Conservation (phyloP, 1,140 invertebrate genomes). For the Drosophila punjabiensis region DNA sequence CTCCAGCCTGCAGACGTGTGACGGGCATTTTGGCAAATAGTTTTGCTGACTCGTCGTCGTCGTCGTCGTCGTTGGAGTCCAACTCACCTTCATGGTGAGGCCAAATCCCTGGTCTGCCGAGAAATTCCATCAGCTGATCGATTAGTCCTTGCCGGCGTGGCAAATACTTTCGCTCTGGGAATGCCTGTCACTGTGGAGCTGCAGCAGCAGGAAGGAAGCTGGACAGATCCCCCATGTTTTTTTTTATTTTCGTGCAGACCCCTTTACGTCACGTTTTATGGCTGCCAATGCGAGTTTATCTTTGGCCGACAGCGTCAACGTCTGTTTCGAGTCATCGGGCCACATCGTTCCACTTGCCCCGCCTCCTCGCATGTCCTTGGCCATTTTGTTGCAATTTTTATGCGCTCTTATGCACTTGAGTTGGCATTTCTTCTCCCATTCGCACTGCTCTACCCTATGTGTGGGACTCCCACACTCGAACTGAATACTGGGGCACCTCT, state of each 20-base stretch:
- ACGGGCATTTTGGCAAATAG: conserved; percentile 53
- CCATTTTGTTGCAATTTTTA: conserved; percentile 77
- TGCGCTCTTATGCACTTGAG: conserved; percentile 67
- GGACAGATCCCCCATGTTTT: conserved; percentile 15
- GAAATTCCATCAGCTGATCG: conserved; percentile 65
- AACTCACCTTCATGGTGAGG: conserved; percentile 22
- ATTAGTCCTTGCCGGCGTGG: conserved; percentile 67
- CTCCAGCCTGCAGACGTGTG: conserved; percentile 20
- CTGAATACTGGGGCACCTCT: conserved; percentile 59
- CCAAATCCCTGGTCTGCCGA: conserved; percentile 31
- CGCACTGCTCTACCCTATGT: conserved; percentile 15
- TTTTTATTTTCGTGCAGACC: not conserved
- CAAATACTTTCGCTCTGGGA: conserved; percentile 61
- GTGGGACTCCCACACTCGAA: conserved; percentile 20
- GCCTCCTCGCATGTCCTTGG: conserved; percentile 56
- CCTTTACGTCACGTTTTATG: conserved; percentile 68
- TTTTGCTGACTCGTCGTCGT: conserved; percentile 30
- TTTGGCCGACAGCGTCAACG: conserved; percentile 62
- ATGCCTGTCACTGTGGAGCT: conserved; percentile 48
- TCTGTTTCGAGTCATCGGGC: conserved; percentile 66
- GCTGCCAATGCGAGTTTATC: conserved; percentile 72
- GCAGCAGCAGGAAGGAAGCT: not conserved
- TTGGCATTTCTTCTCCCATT: conserved; percentile 12
- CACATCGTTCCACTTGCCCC: conserved; percentile 33
- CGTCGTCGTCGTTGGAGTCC: conserved; percentile 4